A percentile compares a stretch with the other conserved stretches of the same genome.
phyloP scores from a whole-genome alignment of 2,888 invertebrate genomes.

The Aelia acuminata region DNA sequence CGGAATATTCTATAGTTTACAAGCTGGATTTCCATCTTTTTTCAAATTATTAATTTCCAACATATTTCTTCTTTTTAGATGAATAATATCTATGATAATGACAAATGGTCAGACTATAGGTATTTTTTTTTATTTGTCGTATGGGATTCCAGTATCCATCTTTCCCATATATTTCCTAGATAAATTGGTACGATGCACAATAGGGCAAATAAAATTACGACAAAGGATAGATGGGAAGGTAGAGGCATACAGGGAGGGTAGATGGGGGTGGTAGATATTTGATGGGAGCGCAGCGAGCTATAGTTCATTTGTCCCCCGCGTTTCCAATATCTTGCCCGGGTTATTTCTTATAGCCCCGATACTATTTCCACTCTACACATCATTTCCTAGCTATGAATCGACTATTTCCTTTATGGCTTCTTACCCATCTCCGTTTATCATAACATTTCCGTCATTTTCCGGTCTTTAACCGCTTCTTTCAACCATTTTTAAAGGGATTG shows the following conservation, averaged over 20 bases:
- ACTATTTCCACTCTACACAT: background rate
- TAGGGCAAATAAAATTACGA: background rate
- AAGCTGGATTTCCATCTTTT: too few relatives aligned
- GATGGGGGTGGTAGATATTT: slow-evolving; percentile 7
- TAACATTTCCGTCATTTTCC: background rate
- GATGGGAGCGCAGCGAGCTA: background rate
- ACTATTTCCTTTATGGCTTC: slow-evolving; percentile 9
- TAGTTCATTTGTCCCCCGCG: slow-evolving; percentile 21
- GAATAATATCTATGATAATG: too few relatives aligned
- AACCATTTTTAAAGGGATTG: background rate
- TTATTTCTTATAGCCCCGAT: background rate
- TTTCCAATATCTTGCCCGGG: background rate
- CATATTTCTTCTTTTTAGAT: too few relatives aligned
- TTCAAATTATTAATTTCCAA: too few relatives aligned
- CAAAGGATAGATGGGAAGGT: background rate
- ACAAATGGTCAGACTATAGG: too few relatives aligned
- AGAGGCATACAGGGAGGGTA: background rate
- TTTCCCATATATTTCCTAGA: background rate
- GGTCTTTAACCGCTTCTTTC: background rate
- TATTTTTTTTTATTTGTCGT: too few relatives aligned
- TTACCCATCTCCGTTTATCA: background rate
- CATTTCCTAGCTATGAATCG: slow-evolving; percentile 38
- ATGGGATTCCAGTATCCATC: background rate
- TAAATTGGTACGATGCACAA: background rate
- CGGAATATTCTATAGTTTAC: too few relatives aligned